A percentile compares a stretch with the other conserved stretches of the same genome.
These are phyloP conservation scores for Lingula anatina DNA, from an alignment of 2,888 invertebrate genomes.

Conservation along the genomic window DNA sequence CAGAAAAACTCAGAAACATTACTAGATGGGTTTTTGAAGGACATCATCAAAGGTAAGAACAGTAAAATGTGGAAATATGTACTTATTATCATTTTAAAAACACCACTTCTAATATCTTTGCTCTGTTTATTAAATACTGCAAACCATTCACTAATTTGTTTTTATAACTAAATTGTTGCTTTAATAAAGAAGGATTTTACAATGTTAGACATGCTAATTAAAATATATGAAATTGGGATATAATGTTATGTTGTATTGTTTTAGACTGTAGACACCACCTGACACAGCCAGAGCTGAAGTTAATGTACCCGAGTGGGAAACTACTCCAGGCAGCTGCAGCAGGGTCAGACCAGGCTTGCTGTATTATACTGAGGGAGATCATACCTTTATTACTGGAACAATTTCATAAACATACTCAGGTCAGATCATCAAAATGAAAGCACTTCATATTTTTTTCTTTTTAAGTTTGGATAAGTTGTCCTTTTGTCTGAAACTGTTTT, in stretches of 20 bases:
- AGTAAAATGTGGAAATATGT: not conserved
- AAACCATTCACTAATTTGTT: no score
- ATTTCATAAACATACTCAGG: slow-evolving; percentile 35
- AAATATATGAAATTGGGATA: no score
- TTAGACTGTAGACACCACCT: slow-evolving; percentile 50
- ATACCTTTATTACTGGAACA: slow-evolving; percentile 58
- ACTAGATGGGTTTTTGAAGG: slow-evolving; percentile 43
- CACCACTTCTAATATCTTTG: no score
- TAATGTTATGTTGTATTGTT: slow-evolving; percentile 10
- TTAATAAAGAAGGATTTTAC: no score
- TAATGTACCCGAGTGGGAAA: slow-evolving; percentile 49
- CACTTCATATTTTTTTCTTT: no score
- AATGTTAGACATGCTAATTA: no score
- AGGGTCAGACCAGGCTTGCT: slow-evolving; percentile 60
- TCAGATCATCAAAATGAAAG: no score
- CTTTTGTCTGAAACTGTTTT: no score
- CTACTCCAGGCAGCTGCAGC: slow-evolving; percentile 58
- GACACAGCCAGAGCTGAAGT: slow-evolving; percentile 48
- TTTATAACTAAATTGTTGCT: no score
- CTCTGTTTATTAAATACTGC: no score
- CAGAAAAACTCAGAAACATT: slow-evolving; percentile 19
- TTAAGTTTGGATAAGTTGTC: no score
- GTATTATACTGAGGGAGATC: slow-evolving; percentile 42
- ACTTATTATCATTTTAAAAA: no score
- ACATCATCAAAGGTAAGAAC: slow-evolving; percentile 35